Conservation (phyloP, 2,888 invertebrate species). For the Panopea generosa region DNA sequence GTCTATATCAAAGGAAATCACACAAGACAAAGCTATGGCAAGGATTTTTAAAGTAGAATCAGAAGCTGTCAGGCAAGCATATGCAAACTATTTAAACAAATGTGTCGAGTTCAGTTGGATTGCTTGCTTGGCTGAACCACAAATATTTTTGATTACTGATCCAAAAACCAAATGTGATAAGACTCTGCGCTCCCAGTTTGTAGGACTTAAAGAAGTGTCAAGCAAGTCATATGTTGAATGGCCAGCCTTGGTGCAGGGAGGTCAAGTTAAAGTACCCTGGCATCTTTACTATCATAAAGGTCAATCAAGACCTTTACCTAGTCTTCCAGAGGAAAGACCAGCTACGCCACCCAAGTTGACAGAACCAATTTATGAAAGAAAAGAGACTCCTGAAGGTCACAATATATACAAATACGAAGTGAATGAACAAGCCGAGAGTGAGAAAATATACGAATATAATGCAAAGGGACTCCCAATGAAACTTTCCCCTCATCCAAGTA, state of each 20-base stretch:
- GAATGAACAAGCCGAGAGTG: no score
- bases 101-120: constrained; percentile 47
- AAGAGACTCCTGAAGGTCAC: no score
- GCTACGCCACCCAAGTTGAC: no score
- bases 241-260: constrained; percentile 42
- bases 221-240: constrained; percentile 28
- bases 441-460: no score
- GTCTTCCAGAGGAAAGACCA: no score
- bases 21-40: not conserved
- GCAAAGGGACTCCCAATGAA: no score
- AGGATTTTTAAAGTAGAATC: not conserved
- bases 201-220: constrained; percentile 4
- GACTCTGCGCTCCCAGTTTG: constrained; percentile 19
- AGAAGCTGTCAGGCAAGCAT: not conserved
- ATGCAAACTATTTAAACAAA: constrained; percentile 22
- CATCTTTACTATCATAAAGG: constrained; percentile 15
- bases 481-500: no score
- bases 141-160: constrained; percentile 16
- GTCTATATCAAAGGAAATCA: constrained; percentile 3
- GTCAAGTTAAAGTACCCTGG: constrained; percentile 22
- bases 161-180: constrained; percentile 35
- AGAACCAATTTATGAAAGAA: no score
- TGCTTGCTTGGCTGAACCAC: constrained; percentile 27
- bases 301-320: not conserved
- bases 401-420: no score